Conservation (phyloP, 1,140 invertebrate species). For the Drosophila orena region DNA sequence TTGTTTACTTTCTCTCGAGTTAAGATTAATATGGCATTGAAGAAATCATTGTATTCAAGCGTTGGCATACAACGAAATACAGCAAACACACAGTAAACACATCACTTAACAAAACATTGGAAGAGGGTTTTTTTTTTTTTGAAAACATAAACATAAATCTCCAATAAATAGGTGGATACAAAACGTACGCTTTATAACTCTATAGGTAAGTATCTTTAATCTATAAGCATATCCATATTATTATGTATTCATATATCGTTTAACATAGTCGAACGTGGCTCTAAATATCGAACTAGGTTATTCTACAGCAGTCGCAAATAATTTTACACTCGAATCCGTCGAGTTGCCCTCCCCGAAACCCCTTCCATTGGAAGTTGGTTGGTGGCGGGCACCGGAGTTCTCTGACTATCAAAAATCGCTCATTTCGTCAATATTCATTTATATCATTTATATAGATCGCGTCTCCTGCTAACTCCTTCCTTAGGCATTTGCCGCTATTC, state of each 20-base stretch:
- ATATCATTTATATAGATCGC: constrained; percentile 37
- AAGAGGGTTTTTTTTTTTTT: constrained; percentile 45
- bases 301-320: constrained; percentile 79
- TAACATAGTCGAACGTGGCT: constrained; percentile 72
- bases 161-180: constrained; percentile 75
- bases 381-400: constrained; percentile 48
- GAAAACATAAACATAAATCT: constrained; percentile 70
- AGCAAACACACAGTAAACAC: constrained; percentile 48
- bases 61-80: constrained; percentile 68
- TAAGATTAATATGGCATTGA: constrained; percentile 83
- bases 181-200: constrained; percentile 55
- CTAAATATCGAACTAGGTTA: constrained; percentile 53
- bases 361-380: constrained; percentile 15
- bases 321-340: constrained; percentile 64
- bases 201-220: constrained; percentile 51
- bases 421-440: constrained; percentile 44
- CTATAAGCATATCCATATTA: constrained; percentile 43
- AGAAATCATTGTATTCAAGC: constrained; percentile 70
- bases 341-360: background rate
- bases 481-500: constrained; percentile 69
- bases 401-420: constrained; percentile 79
- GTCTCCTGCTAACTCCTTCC: constrained; percentile 44
- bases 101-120: constrained; percentile 62
- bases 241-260: constrained; percentile 50
- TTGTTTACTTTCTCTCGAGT: constrained; percentile 45